These are phyloP conservation scores for Camponotus vicinus DNA, from an alignment of 1,140 invertebrate genomes.

Conservation along the genomic window DNA sequence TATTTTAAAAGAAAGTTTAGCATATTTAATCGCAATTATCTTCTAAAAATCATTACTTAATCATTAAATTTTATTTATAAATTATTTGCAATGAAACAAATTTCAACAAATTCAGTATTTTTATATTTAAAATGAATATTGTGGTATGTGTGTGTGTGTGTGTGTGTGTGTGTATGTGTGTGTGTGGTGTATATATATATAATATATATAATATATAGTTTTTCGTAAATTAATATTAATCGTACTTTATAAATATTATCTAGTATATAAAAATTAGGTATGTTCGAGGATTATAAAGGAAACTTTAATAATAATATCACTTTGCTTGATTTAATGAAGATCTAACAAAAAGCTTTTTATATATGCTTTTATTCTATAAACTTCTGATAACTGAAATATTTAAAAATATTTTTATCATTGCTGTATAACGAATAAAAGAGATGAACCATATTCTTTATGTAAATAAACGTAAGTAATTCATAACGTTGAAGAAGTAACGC, in stretches of 20 bases:
- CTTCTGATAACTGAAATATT: neutral
- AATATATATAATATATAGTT: neutral
- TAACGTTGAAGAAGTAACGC: neutral
- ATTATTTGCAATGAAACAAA: no score
- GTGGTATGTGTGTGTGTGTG: no score
- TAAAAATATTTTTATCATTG: slow-evolving; percentile 6
- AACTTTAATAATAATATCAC: neutral
- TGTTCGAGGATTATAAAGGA: neutral
- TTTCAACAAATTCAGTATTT: neutral
- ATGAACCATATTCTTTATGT: neutral
- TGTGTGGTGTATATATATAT: no score
- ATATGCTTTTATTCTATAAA: neutral
- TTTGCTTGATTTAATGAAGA: neutral
- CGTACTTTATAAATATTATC: neutral
- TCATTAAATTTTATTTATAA: no score
- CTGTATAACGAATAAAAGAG: neutral
- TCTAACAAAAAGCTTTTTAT: neutral
- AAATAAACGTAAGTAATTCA: neutral
- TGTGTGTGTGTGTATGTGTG: no score
- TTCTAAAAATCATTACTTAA: no score
- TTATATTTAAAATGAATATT: neutral
- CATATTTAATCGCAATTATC: no score
- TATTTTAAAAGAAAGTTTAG: no score
- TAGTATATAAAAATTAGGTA: neutral
- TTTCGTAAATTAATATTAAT: neutral